Evolutionary conservation across 2,113 vertebrate genomes (phyloP).

Genomic region (Rissa tridactyla): DNA sequence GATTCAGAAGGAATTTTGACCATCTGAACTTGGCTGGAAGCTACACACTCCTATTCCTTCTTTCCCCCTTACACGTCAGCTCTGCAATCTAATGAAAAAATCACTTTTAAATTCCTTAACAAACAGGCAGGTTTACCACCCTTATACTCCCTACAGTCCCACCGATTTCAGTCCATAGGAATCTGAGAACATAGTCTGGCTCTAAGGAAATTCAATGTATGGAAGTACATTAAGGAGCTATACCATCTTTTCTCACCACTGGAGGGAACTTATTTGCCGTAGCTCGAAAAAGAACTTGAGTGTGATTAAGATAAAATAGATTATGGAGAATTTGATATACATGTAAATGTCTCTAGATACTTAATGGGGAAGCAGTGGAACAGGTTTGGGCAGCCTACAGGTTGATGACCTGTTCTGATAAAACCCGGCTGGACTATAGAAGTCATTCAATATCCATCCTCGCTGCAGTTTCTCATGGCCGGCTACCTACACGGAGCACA

Average conservation of each 20-base stretch:
- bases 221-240: background rate
- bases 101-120: background rate
- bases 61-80: background rate
- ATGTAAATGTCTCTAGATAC: constrained; percentile 22
- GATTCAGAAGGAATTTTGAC: background rate
- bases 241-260: background rate
- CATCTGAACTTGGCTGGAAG: background rate
- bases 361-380: constrained; percentile 56
- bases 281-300: constrained; percentile 31
- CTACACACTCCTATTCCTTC: background rate
- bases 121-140: background rate
- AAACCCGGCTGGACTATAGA: constrained; percentile 31
- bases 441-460: constrained; percentile 40
- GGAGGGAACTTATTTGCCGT: constrained; percentile 1
- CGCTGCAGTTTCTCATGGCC: constrained; percentile 17
- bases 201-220: background rate
- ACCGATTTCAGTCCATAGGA: background rate
- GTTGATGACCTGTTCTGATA: constrained; percentile 56
- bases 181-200: background rate
- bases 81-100: background rate
- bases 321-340: constrained; percentile 42
- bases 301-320: constrained; percentile 56
- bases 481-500: background rate
- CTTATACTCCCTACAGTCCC: background rate
- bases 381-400: constrained; percentile 37